phyloP scores from a whole-genome alignment of 1,140 invertebrate genomes.

The Camponotus floridanus region DNA sequence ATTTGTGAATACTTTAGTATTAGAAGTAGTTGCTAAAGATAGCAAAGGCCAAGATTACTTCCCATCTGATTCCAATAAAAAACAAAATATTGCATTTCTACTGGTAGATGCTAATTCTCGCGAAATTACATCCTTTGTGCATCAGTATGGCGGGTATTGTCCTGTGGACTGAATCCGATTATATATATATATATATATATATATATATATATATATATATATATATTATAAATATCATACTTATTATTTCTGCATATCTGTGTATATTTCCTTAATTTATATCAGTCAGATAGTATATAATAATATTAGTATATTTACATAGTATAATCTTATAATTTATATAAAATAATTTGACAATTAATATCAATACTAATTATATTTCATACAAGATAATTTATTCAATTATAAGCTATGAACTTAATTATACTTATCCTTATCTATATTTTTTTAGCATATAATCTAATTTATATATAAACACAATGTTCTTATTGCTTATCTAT shows the following conservation, averaged over 20 bases:
- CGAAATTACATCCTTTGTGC: conserved; percentile 80
- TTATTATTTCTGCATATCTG: neutral
- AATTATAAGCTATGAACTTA: neutral
- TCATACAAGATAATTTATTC: conserved; percentile 49
- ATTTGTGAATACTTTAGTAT: conserved; percentile 80
- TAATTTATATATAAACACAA: conserved; percentile 23
- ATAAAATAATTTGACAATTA: conserved; percentile 4
- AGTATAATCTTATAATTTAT: neutral
- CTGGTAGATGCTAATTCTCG: conserved; percentile 80
- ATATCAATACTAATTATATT: conserved; percentile 8
- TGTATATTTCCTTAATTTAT: neutral
- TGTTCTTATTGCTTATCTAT: neutral
- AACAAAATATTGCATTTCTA: conserved; percentile 85
- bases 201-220: conserved; percentile 4
- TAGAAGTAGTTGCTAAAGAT: conserved; percentile 83
- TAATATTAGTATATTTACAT: neutral
- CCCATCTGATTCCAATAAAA: conserved; percentile 79
- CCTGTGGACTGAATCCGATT: neutral
- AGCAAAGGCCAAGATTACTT: conserved; percentile 77
- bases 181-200: neutral
- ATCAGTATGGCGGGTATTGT: conserved; percentile 78
- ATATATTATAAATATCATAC: neutral
- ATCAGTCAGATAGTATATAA: neutral
- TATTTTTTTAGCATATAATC: neutral
- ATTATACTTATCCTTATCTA: neutral